Evolutionary conservation across 1,140 invertebrate genomes (phyloP).

Genomic region (Augochlora pura): DNA sequence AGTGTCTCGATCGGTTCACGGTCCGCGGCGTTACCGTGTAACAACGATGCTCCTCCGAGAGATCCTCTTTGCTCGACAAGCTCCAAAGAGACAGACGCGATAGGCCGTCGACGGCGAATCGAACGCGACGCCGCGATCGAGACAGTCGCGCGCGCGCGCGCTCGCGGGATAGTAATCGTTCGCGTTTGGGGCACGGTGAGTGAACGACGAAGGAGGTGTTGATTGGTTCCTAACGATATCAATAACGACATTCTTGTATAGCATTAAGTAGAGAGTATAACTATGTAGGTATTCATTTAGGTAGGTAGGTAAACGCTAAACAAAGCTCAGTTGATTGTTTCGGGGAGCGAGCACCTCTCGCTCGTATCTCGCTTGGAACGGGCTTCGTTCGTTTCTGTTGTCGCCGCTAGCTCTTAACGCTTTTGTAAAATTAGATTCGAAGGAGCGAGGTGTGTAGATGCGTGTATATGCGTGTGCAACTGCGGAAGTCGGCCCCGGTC

Average conservation of each 20-base stretch:
- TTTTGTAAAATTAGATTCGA: slow-evolving; percentile 57
- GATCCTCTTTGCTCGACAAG: too few species aligned
- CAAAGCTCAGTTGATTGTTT: slow-evolving; percentile 78
- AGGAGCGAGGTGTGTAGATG: slow-evolving; percentile 57
- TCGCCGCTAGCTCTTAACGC: slow-evolving; percentile 39
- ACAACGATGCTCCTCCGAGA: too few species aligned
- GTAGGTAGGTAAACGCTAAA: slow-evolving; percentile 72
- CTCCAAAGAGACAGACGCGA: too few species aligned
- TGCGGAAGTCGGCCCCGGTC: slow-evolving; percentile 39
- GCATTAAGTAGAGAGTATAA: slow-evolving; percentile 46
- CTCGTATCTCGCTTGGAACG: slow-evolving; percentile 29
- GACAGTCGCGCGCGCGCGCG: slow-evolving; percentile 1
- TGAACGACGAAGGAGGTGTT: not conserved
- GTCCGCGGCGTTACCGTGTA: too few species aligned
- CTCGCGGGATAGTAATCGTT: not conserved
- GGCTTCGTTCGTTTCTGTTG: not conserved
- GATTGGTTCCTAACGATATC: slow-evolving; percentile 40
- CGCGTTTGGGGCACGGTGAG: slow-evolving; percentile 16
- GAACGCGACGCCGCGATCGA: not conserved
- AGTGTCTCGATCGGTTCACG: slow-evolving; percentile 18
- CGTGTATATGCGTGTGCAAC: slow-evolving; percentile 55
- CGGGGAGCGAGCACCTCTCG: slow-evolving; percentile 63
- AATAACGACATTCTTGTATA: slow-evolving; percentile 43
- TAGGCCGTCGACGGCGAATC: slow-evolving; percentile 27
- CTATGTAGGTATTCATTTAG: slow-evolving; percentile 1